Evolutionary conservation across 1,140 invertebrate genomes (phyloP).

Genomic region (Hypsibius dujardini): DNA sequence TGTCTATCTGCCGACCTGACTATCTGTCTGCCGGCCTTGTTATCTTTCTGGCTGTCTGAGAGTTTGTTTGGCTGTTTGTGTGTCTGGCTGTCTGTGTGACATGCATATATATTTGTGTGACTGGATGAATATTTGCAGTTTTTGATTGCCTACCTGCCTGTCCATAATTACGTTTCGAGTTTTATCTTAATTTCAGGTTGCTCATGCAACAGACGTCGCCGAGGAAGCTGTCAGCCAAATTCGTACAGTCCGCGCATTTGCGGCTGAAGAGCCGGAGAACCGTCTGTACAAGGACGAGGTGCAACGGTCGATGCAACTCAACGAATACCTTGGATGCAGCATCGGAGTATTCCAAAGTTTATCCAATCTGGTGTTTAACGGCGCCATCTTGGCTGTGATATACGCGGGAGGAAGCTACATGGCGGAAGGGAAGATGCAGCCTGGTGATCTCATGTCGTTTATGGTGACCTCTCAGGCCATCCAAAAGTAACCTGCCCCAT

Average conservation of each 20-base stretch:
- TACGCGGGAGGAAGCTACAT: constrained; percentile 72
- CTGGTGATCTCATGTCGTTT: constrained; percentile 84
- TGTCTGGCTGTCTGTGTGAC: no score
- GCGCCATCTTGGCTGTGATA: constrained; percentile 67
- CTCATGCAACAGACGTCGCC: constrained; percentile 63
- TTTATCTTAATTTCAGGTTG: constrained; percentile 45
- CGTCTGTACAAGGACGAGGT: constrained; percentile 52
- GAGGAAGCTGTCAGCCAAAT: constrained; percentile 84
- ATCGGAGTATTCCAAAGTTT: constrained; percentile 64
- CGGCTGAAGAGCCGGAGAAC: constrained; percentile 53
- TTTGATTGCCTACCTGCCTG: no score
- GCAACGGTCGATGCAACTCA: constrained; percentile 47
- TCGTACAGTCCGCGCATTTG: constrained; percentile 71
- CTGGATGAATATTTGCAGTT: no score
- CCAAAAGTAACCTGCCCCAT: constrained; percentile 47
- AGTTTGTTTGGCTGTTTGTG: no score
- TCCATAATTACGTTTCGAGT: no score
- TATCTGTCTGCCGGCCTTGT: no score
- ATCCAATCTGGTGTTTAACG: constrained; percentile 56
- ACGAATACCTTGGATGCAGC: constrained; percentile 62
- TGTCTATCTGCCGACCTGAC: no score
- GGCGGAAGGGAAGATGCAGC: constrained; percentile 52
- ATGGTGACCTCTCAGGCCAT: constrained; percentile 83
- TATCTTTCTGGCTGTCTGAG: no score
- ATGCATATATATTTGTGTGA: no score